Evolutionary conservation across 2,888 invertebrate species (phyloP).

Genomic region (Ichneumon xanthorius): DNA sequence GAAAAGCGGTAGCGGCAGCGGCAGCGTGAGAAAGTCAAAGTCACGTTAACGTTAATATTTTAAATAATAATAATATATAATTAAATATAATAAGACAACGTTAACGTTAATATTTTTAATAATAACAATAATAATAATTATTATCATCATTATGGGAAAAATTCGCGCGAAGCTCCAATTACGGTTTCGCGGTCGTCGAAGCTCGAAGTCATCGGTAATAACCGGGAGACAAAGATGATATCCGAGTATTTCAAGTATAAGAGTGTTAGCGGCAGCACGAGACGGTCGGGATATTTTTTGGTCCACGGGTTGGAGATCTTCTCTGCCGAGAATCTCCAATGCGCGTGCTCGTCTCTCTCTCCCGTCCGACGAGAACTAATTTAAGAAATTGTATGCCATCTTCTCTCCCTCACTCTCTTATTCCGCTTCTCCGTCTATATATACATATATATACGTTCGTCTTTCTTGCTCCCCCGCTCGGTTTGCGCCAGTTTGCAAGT

Average conservation of each 20-base stretch:
- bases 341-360: constrained; percentile 79
- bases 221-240: not conserved
- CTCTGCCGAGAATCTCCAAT: constrained; percentile 65
- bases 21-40: too few relatives aligned
- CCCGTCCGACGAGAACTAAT: constrained; percentile 80
- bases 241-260: not conserved
- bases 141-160: too few relatives aligned
- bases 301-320: constrained; percentile 27
- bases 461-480: constrained; percentile 69
- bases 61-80: too few relatives aligned
- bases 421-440: constrained; percentile 4
- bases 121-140: too few relatives aligned
- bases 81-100: too few relatives aligned
- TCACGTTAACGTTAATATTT: too few relatives aligned
- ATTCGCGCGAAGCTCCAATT: too few relatives aligned
- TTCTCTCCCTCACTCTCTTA: constrained; percentile 38
- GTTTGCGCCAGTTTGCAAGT: constrained; percentile 83
- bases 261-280: constrained; percentile 34
- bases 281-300: constrained; percentile 40
- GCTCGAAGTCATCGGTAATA: not conserved
- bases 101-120: too few relatives aligned
- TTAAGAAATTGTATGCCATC: constrained; percentile 82
- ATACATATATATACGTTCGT: not conserved
- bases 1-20: too few relatives aligned
- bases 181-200: not conserved